phyloP scores from a whole-genome alignment of 2,113 vertebrate species.

The Sylvia atricapilla region DNA sequence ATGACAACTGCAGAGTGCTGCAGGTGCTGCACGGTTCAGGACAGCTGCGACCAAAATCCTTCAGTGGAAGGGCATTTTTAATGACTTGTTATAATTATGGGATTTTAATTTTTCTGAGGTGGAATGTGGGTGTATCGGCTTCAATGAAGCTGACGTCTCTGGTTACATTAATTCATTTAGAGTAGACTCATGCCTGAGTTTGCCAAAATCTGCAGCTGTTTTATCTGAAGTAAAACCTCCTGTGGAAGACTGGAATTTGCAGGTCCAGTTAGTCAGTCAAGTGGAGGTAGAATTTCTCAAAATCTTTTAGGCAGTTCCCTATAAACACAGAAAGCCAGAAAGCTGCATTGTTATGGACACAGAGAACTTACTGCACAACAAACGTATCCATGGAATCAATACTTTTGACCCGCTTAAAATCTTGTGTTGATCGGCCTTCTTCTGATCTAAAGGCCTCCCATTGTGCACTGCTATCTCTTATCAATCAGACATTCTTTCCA shows the following conservation, averaged over 20 bases:
- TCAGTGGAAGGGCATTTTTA: background rate
- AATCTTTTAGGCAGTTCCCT: background rate
- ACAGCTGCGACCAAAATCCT: background rate
- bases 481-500: background rate
- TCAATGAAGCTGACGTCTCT: background rate
- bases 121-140: background rate
- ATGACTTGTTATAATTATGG: background rate
- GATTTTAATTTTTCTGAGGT: slow-evolving; percentile 6
- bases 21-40: background rate
- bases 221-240: background rate
- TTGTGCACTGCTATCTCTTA: background rate
- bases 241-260: background rate
- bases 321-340: background rate
- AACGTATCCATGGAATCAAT: fast-evolving
- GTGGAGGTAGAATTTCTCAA: background rate
- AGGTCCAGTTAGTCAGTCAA: background rate
- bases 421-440: background rate
- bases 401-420: background rate
- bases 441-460: background rate
- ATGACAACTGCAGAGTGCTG: background rate
- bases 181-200: background rate
- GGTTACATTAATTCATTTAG: background rate
- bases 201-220: slow-evolving; percentile 27
- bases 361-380: background rate
- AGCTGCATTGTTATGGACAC: background rate